A percentile compares a stretch with the other conserved stretches of the same genome.
These are phyloP conservation scores for Norana najaformis DNA, from an alignment of 2,888 invertebrate species.

Conservation along the genomic window DNA sequence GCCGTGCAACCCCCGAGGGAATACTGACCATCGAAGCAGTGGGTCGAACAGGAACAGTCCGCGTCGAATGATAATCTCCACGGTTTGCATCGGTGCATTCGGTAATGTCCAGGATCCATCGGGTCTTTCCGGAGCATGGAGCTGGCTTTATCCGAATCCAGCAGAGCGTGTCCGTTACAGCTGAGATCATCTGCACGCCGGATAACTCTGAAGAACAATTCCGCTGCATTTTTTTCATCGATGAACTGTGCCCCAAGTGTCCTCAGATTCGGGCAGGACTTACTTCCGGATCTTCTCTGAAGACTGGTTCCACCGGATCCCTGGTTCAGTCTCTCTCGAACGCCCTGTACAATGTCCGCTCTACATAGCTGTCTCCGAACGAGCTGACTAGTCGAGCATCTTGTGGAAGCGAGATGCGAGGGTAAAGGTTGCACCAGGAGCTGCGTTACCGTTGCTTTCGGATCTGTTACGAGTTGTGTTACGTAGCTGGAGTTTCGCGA, in stretches of 20 bases:
- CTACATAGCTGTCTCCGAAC: not conserved
- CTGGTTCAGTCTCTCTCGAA: not conserved
- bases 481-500: not conserved
- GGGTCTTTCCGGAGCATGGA: not conserved
- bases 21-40: not conserved
- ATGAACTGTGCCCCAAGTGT: not conserved
- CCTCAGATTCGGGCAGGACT: not conserved
- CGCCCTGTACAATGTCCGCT: not conserved
- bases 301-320: not conserved
- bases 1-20: too few relatives aligned
- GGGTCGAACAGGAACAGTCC: not conserved
- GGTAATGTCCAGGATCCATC: not conserved
- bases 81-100: not conserved
- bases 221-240: not conserved
- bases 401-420: not conserved
- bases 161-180: not conserved
- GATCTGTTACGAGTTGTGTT: not conserved
- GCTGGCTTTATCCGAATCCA: not conserved
- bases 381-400: not conserved
- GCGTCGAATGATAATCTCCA: not conserved
- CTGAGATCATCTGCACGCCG: not conserved
- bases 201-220: not conserved
- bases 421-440: not conserved
- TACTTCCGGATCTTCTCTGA: not conserved
- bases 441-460: not conserved